phyloP scores from a whole-genome alignment of 1,140 invertebrate genomes.

The Neodiprion pinetum region DNA sequence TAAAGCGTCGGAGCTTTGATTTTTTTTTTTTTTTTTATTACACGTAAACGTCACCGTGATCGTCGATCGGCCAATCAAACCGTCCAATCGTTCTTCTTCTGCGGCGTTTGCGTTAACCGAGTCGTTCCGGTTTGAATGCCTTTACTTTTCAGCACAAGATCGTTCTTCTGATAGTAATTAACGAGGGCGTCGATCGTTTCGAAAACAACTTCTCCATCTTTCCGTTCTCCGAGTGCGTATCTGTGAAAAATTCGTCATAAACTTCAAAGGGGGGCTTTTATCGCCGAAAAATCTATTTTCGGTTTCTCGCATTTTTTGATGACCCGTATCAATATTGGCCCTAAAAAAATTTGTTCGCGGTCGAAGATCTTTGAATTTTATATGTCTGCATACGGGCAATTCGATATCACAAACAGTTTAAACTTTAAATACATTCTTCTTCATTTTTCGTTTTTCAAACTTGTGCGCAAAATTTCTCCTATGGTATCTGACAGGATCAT shows the following conservation, averaged over 20 bases:
- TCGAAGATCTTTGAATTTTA: neutral
- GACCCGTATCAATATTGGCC: neutral
- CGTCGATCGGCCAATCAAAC: too few species aligned
- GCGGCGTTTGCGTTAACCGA: constrained; percentile 51
- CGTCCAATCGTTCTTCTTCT: constrained; percentile 33
- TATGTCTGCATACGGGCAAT: neutral
- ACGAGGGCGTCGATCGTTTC: constrained; percentile 55
- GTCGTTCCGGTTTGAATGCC: constrained; percentile 52
- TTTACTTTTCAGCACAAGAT: constrained; percentile 48
- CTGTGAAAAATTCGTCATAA: constrained; percentile 33
- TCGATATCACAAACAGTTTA: neutral
- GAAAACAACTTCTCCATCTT: constrained; percentile 51
- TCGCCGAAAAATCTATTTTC: constrained; percentile 10
- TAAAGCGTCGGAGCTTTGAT: too few species aligned
- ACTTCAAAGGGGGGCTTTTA: neutral
- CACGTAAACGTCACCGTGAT: too few species aligned
- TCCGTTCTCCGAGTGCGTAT: constrained; percentile 51
- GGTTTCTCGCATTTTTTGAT: neutral
- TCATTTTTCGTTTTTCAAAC: neutral
- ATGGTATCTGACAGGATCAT: too few species aligned
- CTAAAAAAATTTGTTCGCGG: neutral
- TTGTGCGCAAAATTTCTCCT: neutral
- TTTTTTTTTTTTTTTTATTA: too few species aligned
- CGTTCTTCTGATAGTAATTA: constrained; percentile 46
- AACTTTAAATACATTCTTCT: neutral